Evolutionary conservation across 2,888 invertebrate genomes (phyloP), one percentile per base, ranked within the genome.

Genomic region (Gymnosoma rotundatum): DNA sequence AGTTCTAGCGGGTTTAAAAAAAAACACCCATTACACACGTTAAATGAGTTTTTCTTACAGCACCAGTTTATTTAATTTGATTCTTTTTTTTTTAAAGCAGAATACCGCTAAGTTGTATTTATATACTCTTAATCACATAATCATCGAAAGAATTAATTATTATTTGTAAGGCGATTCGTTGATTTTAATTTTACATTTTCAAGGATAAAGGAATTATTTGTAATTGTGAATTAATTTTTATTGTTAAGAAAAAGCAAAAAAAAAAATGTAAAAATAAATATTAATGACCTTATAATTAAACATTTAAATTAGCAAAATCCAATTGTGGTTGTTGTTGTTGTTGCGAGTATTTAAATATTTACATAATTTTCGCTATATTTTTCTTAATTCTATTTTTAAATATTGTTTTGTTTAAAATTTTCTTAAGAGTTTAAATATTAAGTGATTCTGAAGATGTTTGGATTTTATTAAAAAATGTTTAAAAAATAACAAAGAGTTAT

Each of bases 121-220:
- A 25, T 25, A 25, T 25, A 12, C 42, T 42, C 10, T 42, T 42
- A 42, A 42, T 12, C 42, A 42, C 42, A 42, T 12, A 42, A 42
- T 12, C 4, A 12, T 42, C 42, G 2, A 12, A 12, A 4, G 42
- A 42, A 42, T 42, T 42, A 42, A 42, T 12, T 12, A 12, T 42
- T 42, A 42, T 70, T 69, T n/a, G 25, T 50, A 16, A 63, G 45
- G 18, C 25, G 16, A 20, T 66, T 70, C 58, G 25, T 50, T n/a
- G 8, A 45, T 56, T n/a, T 21, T 20, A 21, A 42, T 42, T 42
- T 42, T 42, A 12, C 10, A 36, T 60, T 48, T 72, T 70, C 58
- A 72, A 60, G 72, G 48, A 36, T 60, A 72, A 36, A 60, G 16
- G 48, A 60, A 60, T 72, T 72, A 60, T 50, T 60, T 60, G 45